phyloP scores from a whole-genome alignment of 2,113 vertebrate genomes.

The Spizaetus ornatus region DNA sequence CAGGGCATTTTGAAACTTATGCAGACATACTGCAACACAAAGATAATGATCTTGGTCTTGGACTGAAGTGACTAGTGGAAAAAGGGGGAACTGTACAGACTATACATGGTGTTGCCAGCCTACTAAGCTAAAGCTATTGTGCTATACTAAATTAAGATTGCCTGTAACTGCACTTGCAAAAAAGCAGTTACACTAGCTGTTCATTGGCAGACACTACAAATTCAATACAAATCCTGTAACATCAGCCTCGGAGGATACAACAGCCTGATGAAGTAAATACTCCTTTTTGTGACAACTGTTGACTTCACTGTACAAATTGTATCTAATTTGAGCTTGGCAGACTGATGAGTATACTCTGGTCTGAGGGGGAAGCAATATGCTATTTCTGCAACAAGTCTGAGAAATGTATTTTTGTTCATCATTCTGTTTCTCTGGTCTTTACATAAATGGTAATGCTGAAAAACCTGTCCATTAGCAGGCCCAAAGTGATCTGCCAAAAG shows the following conservation, averaged over 20 bases:
- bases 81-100: not conserved
- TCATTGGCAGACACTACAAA: not conserved
- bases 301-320: not conserved
- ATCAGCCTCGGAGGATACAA: not conserved
- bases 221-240: not conserved
- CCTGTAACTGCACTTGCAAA: not conserved
- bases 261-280: not conserved
- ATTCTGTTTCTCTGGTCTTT: not conserved
- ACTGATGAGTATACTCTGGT: not conserved
- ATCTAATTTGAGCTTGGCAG: not conserved
- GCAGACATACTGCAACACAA: not conserved
- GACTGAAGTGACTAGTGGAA: not conserved
- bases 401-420: not conserved
- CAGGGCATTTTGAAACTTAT: not conserved
- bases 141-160: not conserved
- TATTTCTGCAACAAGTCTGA: not conserved
- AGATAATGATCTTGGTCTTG: not conserved
- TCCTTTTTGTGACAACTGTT: not conserved
- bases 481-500: not conserved
- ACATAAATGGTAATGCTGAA: not conserved
- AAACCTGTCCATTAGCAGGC: not conserved
- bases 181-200: not conserved
- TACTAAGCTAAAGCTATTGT: not conserved
- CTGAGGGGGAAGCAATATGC: not conserved
- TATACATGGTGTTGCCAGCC: not conserved